Conservation (phyloP, 2,113 vertebrate genomes). For the Mus pahari region DNA sequence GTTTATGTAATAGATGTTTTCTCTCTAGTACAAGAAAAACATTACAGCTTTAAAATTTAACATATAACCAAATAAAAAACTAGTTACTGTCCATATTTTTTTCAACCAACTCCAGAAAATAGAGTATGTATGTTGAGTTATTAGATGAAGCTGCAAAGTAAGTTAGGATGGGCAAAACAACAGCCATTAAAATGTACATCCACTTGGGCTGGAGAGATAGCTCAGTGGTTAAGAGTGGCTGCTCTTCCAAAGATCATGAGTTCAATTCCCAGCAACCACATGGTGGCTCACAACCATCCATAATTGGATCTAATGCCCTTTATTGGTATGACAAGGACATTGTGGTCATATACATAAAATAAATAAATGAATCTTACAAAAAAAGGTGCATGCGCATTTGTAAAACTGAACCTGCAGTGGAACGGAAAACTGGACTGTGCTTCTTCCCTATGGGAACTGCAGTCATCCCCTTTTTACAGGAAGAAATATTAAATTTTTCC, state of each 20-base stretch:
- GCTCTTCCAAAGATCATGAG: no score
- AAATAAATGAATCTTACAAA: neutral
- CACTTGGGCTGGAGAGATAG: neutral
- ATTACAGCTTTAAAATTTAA: conserved; percentile 35
- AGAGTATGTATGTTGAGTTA: conserved; percentile 18
- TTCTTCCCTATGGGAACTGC: conserved; percentile 39
- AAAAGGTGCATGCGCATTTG: neutral
- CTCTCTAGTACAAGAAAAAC: neutral
- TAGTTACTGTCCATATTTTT: conserved; percentile 38
- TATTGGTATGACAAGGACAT: no score
- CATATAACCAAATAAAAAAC: conserved; percentile 28
- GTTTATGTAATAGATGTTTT: neutral
- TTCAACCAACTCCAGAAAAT: conserved; percentile 56
- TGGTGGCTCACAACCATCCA: no score
- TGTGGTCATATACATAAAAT: no score
- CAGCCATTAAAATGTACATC: neutral
- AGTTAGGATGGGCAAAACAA: conserved; percentile 4
- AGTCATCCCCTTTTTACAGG: neutral
- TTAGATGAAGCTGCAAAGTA: conserved; percentile 12
- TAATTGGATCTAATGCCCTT: no score
- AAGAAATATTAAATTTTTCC: conserved; percentile 15
- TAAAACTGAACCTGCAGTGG: neutral
- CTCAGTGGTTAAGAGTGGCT: no score
- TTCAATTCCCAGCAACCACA: no score
- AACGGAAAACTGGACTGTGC: conserved; percentile 10